These are phyloP conservation scores for Gryllus bimaculatus DNA, from an alignment of 1,140 invertebrate genomes.

Conservation along the genomic window DNA sequence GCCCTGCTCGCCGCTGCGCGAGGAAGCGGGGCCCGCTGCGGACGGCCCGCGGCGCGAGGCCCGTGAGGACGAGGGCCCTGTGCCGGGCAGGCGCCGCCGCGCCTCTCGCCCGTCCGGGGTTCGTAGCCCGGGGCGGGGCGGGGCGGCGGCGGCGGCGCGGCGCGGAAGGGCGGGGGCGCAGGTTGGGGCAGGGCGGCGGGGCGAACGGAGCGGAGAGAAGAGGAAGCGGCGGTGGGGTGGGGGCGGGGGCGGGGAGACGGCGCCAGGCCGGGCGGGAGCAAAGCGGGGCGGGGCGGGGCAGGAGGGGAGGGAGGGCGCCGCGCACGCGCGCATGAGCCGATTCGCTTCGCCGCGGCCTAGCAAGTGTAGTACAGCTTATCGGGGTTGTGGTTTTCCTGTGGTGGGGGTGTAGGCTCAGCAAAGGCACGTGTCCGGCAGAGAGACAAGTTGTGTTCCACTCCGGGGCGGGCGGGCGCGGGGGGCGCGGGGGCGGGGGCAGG, in stretches of 20 bases:
- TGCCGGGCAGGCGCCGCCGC: too few relatives aligned
- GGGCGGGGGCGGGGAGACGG: too few relatives aligned
- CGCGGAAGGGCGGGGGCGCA: too few relatives aligned
- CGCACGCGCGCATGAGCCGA: neutral
- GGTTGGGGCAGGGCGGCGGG: too few relatives aligned
- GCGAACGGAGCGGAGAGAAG: too few relatives aligned
- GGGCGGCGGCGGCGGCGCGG: too few relatives aligned
- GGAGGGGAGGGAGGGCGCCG: too few relatives aligned
- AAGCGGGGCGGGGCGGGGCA: too few relatives aligned
- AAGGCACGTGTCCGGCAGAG: neutral
- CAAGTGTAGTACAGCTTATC: neutral
- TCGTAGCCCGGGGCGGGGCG: neutral
- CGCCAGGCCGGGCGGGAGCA: too few relatives aligned
- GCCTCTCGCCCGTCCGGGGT: neutral
- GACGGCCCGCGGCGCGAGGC: too few relatives aligned
- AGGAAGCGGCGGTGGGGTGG: too few relatives aligned
- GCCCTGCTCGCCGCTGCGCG: too few relatives aligned
- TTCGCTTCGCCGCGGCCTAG: neutral
- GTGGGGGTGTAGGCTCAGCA: slow-evolving; percentile 2
- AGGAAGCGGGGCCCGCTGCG: neutral
- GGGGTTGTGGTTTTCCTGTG: neutral
- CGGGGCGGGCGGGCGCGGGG: neutral
- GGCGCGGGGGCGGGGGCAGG: neutral
- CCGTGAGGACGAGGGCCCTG: neutral
- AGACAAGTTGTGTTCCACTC: slow-evolving; percentile 3